Base-by-base conservation (phyloP, 2,797 vertebrate genomes). In the Notamacropus eugenii region DNA sequence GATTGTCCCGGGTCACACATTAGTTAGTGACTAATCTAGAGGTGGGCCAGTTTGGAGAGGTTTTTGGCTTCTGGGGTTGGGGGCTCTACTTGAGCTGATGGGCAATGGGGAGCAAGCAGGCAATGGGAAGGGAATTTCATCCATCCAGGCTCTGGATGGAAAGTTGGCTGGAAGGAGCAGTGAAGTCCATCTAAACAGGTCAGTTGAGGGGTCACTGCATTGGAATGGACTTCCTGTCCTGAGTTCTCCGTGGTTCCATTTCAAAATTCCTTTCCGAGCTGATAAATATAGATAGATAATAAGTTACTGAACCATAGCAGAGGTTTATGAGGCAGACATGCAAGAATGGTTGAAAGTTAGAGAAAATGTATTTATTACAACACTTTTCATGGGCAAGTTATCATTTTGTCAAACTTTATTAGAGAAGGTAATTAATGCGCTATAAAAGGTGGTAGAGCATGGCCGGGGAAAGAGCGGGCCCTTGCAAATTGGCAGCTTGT, bases 321-420 rank as follows among this genome's bases (percentile, higher is more conserved):
- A 97, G 98, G 98, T 99, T 99, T 99, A 99, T 98, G 99, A 98
- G 98, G 96, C 96, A 93, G 98, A 98, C 98, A 98, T 98, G 99
- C 98, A 99, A 98, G 98, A 98, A 97, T 91, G 98, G 98, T 95
- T 94, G 97, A 98, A 99, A 99, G 98, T 99, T 99, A 98, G 98
- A 98, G 98, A 98, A 98, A 99, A 99, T 98, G 97, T 99, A 99
- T 99, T 99, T 99, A 99, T 99, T 99, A 98, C 98, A 99, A 98
- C 98, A 98, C 99, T 99, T 98, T 98, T 99, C 98, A 99, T 99
- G 98, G 98, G 98, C 98, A 99, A 98, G 99, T 99, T 99, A 99
- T 99, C 99, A 99, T 99, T 99, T 99, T 99, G 99, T 99, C 99
- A 99, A 99, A 99, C 99, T 99, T 99, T 99, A 99, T 99, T 99